These are phyloP conservation scores for Drosophila nr. perissopoda DNA, from an alignment of 2,888 invertebrate genomes.

Conservation along the genomic window DNA sequence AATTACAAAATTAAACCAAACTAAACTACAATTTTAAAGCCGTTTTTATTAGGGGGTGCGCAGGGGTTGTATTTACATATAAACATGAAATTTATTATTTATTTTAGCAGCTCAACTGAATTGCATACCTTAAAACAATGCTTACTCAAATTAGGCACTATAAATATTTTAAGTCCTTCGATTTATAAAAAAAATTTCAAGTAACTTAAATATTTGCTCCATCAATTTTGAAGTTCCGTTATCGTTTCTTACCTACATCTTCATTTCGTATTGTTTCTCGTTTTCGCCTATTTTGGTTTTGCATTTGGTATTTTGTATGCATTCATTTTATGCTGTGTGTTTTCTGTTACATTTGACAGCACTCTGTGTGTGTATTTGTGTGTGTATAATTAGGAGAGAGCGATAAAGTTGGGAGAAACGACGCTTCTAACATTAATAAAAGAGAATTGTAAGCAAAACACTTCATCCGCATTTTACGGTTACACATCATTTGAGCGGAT, in stretches of 20 bases:
- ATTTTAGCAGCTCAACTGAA: neutral
- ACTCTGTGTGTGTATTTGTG: neutral
- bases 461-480: neutral
- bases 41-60: slow-evolving; percentile 2
- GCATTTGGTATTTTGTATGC: neutral
- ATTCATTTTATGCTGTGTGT: neutral
- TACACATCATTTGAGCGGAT: neutral
- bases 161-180: neutral
- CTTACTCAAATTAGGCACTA: neutral
- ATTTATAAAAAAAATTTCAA: neutral
- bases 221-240: neutral
- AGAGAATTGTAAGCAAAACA: too few relatives aligned
- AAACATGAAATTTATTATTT: neutral
- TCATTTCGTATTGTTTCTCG: neutral
- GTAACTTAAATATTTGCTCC: neutral
- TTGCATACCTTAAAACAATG: neutral
- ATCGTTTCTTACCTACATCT: neutral
- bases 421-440: neutral
- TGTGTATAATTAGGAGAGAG: neutral
- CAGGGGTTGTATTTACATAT: neutral
- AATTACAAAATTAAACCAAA: slow-evolving; percentile 9
- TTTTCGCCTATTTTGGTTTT: neutral
- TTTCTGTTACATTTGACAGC: neutral
- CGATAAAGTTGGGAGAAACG: neutral
- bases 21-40: slow-evolving; percentile 11